Conservation (phyloP, 2,113 vertebrate genomes). For the Eleginops maclovinus region DNA sequence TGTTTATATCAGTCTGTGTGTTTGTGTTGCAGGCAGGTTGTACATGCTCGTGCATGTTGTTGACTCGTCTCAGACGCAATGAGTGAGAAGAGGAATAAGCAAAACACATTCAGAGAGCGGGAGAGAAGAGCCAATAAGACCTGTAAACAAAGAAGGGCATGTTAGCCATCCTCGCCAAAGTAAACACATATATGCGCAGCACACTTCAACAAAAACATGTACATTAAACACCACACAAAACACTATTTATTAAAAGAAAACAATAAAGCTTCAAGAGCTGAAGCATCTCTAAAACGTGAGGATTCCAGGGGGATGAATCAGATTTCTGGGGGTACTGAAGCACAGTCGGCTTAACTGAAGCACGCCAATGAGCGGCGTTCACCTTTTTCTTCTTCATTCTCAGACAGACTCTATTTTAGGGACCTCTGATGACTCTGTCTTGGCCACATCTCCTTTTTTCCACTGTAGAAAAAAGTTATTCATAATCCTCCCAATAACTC, state of each 20-base stretch:
- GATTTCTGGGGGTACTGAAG: conserved; percentile 45
- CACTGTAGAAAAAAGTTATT: conserved; percentile 79
- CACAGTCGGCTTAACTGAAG: conserved; percentile 43
- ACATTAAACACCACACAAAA: conserved; percentile 66
- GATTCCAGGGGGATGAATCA: conserved; percentile 59
- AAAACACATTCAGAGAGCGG: conserved; percentile 42
- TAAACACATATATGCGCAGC: conserved; percentile 57
- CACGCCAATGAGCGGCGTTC: conserved; percentile 49
- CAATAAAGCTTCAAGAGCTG: conserved; percentile 54
- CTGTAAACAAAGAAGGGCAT: conserved; percentile 67
- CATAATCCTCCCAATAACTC: conserved; percentile 82
- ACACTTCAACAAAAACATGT: conserved; percentile 75
- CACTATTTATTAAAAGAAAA: conserved; percentile 79
- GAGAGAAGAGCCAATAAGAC: conserved; percentile 63
- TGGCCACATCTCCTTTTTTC: conserved; percentile 80
- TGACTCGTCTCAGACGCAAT: conserved; percentile 30
- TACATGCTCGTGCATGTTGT: conserved; percentile 19
- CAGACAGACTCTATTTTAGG: conserved; percentile 76
- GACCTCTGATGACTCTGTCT: conserved; percentile 75
- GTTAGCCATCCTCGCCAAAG: conserved; percentile 54
- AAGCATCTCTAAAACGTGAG: conserved; percentile 58
- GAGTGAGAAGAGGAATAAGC: conserved; percentile 46
- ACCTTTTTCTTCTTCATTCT: conserved; percentile 75
- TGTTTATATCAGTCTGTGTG: conserved; percentile 2
- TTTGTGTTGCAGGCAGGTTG: conserved; percentile 3